Evolutionary conservation across 2,888 invertebrate species (phyloP), one percentile per base, ranked within the genome.

Genomic region (Hyppa rectilinea): DNA sequence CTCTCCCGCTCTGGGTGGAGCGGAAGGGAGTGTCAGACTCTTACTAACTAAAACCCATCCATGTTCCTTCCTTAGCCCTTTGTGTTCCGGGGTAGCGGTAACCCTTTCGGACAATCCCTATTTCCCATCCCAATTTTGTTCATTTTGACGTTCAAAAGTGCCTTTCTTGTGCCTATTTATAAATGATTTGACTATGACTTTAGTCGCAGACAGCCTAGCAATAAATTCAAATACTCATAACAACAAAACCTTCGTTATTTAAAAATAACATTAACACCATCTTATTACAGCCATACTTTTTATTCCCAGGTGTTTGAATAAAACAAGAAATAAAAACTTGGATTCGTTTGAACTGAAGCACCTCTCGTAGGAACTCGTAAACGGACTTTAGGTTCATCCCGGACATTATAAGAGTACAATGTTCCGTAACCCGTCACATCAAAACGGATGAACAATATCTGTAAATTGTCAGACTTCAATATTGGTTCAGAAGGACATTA

Each of bases 241-340:
- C 29, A 38, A 50, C 60, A 78, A 70, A 78, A 40, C 23, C 49
- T 17, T 4, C 17, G 4, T 67, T 50, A 58, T 71, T 77, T 72
- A 76, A 80, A 81, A 70, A 73, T 61, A 38, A 58, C 61, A 75
- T 87, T 86, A 87, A 89, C 83, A 80, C 78, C 80, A 68, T 75
- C 80, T 80, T 80, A 64, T 73, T 75, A 58, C 38, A 58, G 67
- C 66, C 80, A 75, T 75, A n/a, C 77, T 75, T 80, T 86, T 88
- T 88, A 88, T 84, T 63, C 66, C 75, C 74, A 80, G 81, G 87
- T 86, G 88, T 90, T 89, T 90, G 92, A 92, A 91, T 92, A 92
- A 93, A 92, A 89, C 84, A 83, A 88, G 87, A 87, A 91, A 94
- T 94, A 94, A 94, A 94, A 94, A 92, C 90, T 92, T 92, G 88